phyloP scores from a whole-genome alignment of 2,888 invertebrate genomes.

The Drosophila quinaria region DNA sequence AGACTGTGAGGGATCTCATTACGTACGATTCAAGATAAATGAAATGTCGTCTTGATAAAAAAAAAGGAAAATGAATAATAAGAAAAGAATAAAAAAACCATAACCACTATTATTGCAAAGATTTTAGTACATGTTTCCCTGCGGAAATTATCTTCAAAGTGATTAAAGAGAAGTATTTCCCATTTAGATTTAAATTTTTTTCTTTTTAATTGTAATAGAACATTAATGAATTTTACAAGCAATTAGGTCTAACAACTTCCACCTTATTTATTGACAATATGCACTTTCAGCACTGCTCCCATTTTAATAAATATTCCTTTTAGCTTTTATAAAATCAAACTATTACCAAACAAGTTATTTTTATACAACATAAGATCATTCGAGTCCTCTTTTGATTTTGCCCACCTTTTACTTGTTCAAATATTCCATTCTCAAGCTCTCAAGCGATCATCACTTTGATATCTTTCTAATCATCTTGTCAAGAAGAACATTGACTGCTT shows the following conservation, averaged over 20 bases:
- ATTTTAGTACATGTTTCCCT: background rate
- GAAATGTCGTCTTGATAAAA: slow-evolving; percentile 27
- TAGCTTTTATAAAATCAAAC: background rate
- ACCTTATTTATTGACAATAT: background rate
- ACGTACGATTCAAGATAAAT: slow-evolving; percentile 39
- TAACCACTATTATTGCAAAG: background rate
- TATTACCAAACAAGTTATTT: background rate
- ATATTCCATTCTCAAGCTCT: slow-evolving; percentile 31
- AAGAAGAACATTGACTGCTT: slow-evolving; percentile 11
- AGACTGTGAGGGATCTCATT: slow-evolving; percentile 37
- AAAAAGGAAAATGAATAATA: background rate
- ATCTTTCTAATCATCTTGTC: slow-evolving; percentile 36
- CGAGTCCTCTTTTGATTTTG: background rate
- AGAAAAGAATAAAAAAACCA: slow-evolving; percentile 12
- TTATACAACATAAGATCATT: background rate
- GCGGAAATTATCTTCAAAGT: no score
- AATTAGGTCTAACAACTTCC: no score
- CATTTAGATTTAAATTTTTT: no score
- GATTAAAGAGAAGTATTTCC: no score
- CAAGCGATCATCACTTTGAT: slow-evolving; percentile 20
- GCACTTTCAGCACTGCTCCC: background rate
- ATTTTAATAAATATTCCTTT: background rate
- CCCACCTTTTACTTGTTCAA: slow-evolving; percentile 38
- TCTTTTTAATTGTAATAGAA: no score
- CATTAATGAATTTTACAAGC: no score